Evolutionary conservation across 2,888 invertebrate genomes (phyloP), one percentile per base, ranked within the genome.

Genomic region (Andrena flavipes): DNA sequence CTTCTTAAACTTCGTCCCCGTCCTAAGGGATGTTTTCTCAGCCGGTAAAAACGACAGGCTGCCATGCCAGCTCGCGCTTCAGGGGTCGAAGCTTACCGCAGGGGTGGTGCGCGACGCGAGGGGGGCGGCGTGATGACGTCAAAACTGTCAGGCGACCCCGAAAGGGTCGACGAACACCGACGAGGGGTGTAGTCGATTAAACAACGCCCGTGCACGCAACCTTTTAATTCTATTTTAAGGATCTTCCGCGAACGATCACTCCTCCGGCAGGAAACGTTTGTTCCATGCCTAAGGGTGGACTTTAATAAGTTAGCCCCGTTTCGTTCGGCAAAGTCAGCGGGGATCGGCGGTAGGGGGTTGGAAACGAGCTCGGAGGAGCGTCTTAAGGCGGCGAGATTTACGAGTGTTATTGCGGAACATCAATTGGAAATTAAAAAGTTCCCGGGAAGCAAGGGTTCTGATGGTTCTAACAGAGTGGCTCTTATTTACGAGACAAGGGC

Each of bases 171-270:
- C 71, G 75, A 72, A 82, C 71, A 82, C 64, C 64, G 59, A 8
- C 63, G 54, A 63, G 63, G 78, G 82, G 65, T 60, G 74, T 74
- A 79, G 71, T 75, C 68, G 82, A 82, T 78, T 82, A 78, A 82
- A 72, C 82, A 78, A 73, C 56, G 56, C 54, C 23, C 56, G 56
- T 67, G 71, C 82, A 75, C 78, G 78, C 82, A 69, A 84, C 71
- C 84, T 79, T 84, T 82, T 69, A 71, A 78, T 71, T 78, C 82
- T 75, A 60, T 78, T 82, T 69, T 60, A 67, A 82, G 77, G 67
- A 82, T 77, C 62, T 71, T 60, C 63, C 74, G 65, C 60, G 62
- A 51, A 62, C 78, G 74, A 77, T 75, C 16, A 62, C 62, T 49
- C 30, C 49, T 62, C 48, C 48, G 20, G 26, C 51, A 33, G 63